Evolutionary conservation across 2,113 vertebrate species (phyloP), one percentile per base, ranked within the genome.

Genomic region (Grus americana): DNA sequence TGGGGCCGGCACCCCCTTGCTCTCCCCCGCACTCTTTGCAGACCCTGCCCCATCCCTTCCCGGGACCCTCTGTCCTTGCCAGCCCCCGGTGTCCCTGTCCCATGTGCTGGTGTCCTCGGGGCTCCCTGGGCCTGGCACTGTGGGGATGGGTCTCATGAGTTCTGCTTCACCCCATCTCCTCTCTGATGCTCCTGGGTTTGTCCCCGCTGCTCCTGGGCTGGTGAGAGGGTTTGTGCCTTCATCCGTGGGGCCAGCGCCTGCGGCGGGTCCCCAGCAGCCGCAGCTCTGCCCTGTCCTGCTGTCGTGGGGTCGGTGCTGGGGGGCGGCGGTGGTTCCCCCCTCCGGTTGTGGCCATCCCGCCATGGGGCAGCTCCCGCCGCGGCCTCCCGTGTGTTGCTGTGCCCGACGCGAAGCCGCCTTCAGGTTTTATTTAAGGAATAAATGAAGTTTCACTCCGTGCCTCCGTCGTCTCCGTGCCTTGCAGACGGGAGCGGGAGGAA

Each of bases 351-450:
- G 62, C n/a, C 19, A 2, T 36, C 38, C 73, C 2, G 16, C 70
- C 10, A 7, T 22, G 50, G 61, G 50, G 26, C 57, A 10, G 58
- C 34, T 44, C 32, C 20, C 4, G 49, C 74, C 12, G 40, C 11
- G 5, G 24, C 30, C 30, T 17, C 55, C 22, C 16, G 8, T 13
- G 30, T 12, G 38, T 73, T 70, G 92, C 92, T 74, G 65, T 58
- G 36, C 74, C 84, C 54, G 38, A 19, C 11, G 36, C 57, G 34
- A 17, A 47, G 15, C 82, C 47, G 75, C 90, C 91, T 86, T 66
- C 68, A 14, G 73, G 55, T 90, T 90, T 96, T 92, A 96, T 94
- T 95, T 95, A 94, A 93, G 62, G 73, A 95, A 96, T 96, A 96
- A 96, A 96, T n/a, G 73, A 92, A 86, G 72, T 75, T 94, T 80